Percentiles rank a stretch among this genome's conserved stretches.
phyloP scores from a whole-genome alignment of 2,888 invertebrate genomes.

The Macrophya alboannulata region DNA sequence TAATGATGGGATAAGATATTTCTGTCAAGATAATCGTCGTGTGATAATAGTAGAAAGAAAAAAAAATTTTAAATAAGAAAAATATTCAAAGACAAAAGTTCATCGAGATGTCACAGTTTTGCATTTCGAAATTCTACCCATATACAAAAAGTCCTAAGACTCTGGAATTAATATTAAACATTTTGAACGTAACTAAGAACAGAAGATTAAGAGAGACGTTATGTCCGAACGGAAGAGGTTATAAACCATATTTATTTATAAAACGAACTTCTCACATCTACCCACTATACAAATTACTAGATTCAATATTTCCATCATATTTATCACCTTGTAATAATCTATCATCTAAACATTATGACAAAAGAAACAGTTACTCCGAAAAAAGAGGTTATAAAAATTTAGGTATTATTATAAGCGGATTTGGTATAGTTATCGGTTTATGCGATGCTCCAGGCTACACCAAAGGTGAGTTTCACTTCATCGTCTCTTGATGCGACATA shows the following conservation, averaged over 20 bases:
- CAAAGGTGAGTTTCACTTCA: constrained; percentile 64
- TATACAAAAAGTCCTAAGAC: constrained; percentile 57
- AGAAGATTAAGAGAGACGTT: constrained; percentile 53
- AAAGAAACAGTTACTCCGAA: constrained; percentile 51
- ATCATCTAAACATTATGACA: neutral
- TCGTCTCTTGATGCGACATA: neutral
- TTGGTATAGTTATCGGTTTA: constrained; percentile 67
- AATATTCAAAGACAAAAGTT: neutral
- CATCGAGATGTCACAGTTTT: constrained; percentile 69
- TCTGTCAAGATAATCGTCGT: constrained; percentile 17
- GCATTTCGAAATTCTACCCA: constrained; percentile 60
- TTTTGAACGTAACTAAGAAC: constrained; percentile 52
- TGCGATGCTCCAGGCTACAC: constrained; percentile 66
- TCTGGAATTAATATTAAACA: constrained; percentile 58
- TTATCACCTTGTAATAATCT: neutral
- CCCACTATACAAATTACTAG: constrained; percentile 61
- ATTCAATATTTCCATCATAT: constrained; percentile 45
- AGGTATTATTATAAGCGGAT: constrained; percentile 63
- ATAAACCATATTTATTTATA: constrained; percentile 60
- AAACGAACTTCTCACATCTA: constrained; percentile 56
- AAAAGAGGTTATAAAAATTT: constrained; percentile 59
- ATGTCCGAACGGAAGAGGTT: constrained; percentile 67
- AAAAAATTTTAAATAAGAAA: constrained; percentile 2
- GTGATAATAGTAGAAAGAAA: neutral
- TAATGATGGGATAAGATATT: neutral